Evolutionary conservation across 2,888 invertebrate species (phyloP), one percentile per base, ranked within the genome.

Genomic region (Macrophya annulata): DNA sequence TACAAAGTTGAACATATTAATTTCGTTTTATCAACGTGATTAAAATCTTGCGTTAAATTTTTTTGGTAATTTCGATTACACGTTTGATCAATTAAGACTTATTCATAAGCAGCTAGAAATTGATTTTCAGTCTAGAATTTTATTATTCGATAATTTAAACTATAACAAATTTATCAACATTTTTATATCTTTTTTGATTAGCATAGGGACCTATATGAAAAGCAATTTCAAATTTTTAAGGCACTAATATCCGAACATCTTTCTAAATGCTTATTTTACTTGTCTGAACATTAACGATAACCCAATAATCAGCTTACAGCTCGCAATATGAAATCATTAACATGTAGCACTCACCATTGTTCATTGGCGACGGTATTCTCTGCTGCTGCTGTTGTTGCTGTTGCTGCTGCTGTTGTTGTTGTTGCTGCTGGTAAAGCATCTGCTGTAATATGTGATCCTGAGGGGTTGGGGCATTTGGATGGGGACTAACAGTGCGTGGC

Each of bases 381-480:
- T 88, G 90, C 71, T 90, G 88, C 51, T 89, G 89, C 21, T 87
- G 89, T 84, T 90, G 91, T 83, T 88, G 89, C 72, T 90, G 88
- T 62, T 89, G 89, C 40, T 87, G 89, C 85, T 90, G 91, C 85
- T 91, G 92, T 85, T 93, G 94, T 85, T 94, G 93, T 77, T 92
- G 93, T 84, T 93, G 93, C 84, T 92, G 93, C 77, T 93, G 94
- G 86, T 92, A 91, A 65, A 93, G 86, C 88, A 94, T 91, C 88
- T 94, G 94, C 87, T 94, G 94, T 85, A 94, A 91, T 86, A 94
- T 89, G 82, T 94, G 91, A 91, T 94, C 91, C 89, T 92, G 89
- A 84, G 92, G 88, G 88, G 93, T 88, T 88, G 94, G 88, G 90
- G 93, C 89, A 92, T 91, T 88, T 89, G 94, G 90, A 93, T 94